Base-by-base conservation (phyloP, 2,797 vertebrate genomes). In the Sebastes ruberrimus region DNA sequence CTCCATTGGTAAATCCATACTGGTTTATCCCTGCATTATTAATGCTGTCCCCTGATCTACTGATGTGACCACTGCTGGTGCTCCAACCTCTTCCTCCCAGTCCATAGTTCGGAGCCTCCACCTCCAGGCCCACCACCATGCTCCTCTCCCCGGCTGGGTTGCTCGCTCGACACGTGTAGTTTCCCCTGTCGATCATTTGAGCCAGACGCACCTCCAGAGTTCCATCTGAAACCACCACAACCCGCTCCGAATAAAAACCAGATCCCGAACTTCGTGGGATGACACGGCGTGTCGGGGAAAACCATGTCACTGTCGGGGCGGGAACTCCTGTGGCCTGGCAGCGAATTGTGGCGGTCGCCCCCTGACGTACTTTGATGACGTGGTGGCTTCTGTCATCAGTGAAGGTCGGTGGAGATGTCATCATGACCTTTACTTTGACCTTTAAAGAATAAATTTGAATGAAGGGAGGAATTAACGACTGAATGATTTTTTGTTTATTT, bases 151-250 rank as follows among this genome's bases (percentile, higher is more conserved):
- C 98, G 0, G 91, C 97, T 0, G 90, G 84, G 86, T 96, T 98
- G 10, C 93, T 90, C 0, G 93, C 97, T 42, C 92, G 78, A 7
- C 98, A 99, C 0, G 97, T 99, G 71, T 99, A 99, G 90, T 98
- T 98, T 63, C 98, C 98, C 0, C 91, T 91, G 88, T 99, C 97
- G 1, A 94, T 92, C 46, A 95, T 95, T 89, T 97, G 97, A 1
- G 94, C 92, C 11, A 94, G 92, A 14, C 95, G 97, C 22, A 99
- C 96, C 35, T 96, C 92, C 13, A 99, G 93, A 0, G 95, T 97
- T 20, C 98, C 97, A 27, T 96, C 95, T 0, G 84, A 92, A 23
- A 90, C 84, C 4, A 97, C 81, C 32, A 89, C 83, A 38, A 94
- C 73, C 2, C 93, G 86, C 25, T 93, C 81, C 7, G 74, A 76